Evolutionary conservation across 2,113 vertebrate species (phyloP).

Genomic region (Xerus inauris): DNA sequence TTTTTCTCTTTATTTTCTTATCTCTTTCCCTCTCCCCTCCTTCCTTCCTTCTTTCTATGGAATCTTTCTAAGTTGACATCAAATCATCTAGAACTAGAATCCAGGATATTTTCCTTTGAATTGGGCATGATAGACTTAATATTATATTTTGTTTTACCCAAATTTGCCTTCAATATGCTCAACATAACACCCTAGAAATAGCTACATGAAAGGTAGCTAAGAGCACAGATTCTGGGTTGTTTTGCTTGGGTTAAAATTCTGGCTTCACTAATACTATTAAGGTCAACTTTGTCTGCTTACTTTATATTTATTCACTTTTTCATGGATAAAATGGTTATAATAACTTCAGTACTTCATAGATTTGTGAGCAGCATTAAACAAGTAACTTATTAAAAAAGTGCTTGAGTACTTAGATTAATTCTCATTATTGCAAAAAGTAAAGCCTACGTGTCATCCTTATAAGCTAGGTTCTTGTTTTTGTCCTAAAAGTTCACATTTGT

Average conservation of each 20-base stretch:
- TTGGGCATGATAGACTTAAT: background rate
- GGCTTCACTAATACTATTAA: background rate
- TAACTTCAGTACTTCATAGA: background rate
- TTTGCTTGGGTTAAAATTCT: background rate
- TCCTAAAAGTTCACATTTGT: background rate
- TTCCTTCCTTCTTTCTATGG: background rate
- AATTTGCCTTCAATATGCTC: background rate
- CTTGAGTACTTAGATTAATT: background rate
- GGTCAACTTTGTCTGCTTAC: background rate
- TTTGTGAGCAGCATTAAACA: background rate
- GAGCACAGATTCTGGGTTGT: background rate
- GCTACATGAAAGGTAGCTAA: background rate
- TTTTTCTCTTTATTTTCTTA: background rate
- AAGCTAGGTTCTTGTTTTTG: background rate
- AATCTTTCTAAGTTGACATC: background rate
- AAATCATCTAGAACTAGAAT: background rate
- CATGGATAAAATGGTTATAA: background rate
- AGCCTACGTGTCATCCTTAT: background rate
- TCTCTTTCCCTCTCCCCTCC: background rate
- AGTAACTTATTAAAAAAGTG: background rate
- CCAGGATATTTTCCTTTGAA: background rate
- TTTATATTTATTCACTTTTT: background rate
- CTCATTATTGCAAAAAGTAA: background rate
- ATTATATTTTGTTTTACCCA: background rate
- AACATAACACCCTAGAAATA: background rate